Conservation (phyloP, 1,140 invertebrate genomes). For the Brachionus angularis region DNA sequence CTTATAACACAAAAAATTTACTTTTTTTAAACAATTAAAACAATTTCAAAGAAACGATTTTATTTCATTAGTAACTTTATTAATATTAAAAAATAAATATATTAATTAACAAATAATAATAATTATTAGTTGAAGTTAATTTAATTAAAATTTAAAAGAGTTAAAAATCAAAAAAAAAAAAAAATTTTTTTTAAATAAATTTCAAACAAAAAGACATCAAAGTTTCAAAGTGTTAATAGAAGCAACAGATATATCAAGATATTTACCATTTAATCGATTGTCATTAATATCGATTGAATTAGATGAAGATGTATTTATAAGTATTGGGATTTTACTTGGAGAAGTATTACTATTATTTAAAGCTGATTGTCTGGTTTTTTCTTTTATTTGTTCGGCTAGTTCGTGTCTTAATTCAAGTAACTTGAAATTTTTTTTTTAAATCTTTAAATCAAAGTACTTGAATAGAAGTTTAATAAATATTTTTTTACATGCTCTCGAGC, state of each 20-base stretch:
- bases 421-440: slow-evolving; percentile 22
- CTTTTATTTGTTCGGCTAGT: slow-evolving; percentile 40
- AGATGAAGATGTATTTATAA: slow-evolving; percentile 10
- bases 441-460: background rate
- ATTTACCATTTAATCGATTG: slow-evolving; percentile 43
- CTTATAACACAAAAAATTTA: no score
- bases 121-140: background rate
- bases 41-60: no score
- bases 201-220: background rate
- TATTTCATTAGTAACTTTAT: no score
- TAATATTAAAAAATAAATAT: no score
- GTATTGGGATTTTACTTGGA: background rate
- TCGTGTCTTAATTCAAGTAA: slow-evolving; percentile 35
- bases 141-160: slow-evolving; percentile 16
- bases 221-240: slow-evolving; percentile 33
- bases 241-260: slow-evolving; percentile 38
- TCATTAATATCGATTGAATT: slow-evolving; percentile 5
- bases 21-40: slow-evolving; percentile 13
- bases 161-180: slow-evolving; percentile 6
- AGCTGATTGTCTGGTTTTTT: slow-evolving; percentile 5
- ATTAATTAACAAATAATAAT: slow-evolving; percentile 19
- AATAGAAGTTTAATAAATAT: background rate
- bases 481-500: slow-evolving; percentile 36
- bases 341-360: no score
- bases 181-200: background rate